Conservation (phyloP, 2,888 invertebrate species). For the Platycheirus albimanus region DNA sequence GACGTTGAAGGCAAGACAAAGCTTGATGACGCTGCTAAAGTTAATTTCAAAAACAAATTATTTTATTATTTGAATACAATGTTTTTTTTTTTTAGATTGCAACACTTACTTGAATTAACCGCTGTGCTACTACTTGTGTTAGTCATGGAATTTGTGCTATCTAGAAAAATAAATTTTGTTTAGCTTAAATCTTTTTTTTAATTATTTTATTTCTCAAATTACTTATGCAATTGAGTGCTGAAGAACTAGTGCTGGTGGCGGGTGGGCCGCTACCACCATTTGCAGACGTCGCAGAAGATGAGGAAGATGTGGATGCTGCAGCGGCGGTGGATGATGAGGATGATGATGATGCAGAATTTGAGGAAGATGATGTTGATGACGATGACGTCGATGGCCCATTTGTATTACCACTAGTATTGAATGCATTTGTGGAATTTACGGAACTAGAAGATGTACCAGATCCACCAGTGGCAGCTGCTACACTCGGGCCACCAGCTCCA, state of each 20-base stretch:
- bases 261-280: slow-evolving; percentile 43
- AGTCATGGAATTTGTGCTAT: slow-evolving; percentile 71
- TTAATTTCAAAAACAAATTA: not conserved
- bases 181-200: not conserved
- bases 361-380: slow-evolving; percentile 63
- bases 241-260: slow-evolving; percentile 67
- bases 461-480: slow-evolving; percentile 69
- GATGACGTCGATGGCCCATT: slow-evolving; percentile 67
- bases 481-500: slow-evolving; percentile 75
- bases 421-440: slow-evolving; percentile 60
- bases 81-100: slow-evolving; percentile 46
- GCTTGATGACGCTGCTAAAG: slow-evolving; percentile 56
- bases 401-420: slow-evolving; percentile 71
- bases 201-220: slow-evolving; percentile 1
- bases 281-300: slow-evolving; percentile 63
- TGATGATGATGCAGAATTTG: slow-evolving; percentile 65
- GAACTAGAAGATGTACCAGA: slow-evolving; percentile 67
- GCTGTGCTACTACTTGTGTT: slow-evolving; percentile 71
- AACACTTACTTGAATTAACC: slow-evolving; percentile 57
- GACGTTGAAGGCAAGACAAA: slow-evolving; percentile 71
- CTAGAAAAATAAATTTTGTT: slow-evolving; percentile 24
- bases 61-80: not conserved
- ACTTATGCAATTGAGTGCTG: slow-evolving; percentile 71
- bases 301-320: slow-evolving; percentile 71
- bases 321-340: slow-evolving; percentile 69